phyloP scores from a whole-genome alignment of 2,113 vertebrate species.

The Lota lota region DNA sequence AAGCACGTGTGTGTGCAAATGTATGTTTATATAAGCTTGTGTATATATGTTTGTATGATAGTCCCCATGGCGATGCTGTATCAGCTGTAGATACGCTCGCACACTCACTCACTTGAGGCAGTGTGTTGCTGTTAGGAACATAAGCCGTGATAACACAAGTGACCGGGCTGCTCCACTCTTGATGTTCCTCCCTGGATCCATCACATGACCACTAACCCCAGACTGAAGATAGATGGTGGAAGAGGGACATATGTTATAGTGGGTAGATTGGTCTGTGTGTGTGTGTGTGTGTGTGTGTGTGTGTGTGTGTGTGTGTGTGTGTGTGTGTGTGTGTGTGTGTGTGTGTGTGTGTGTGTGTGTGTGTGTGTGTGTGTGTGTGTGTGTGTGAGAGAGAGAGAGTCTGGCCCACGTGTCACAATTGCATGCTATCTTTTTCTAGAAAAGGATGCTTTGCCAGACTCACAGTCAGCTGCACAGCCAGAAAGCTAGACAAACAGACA shows the following conservation, averaged over 20 bases:
- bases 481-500: no score
- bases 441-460: neutral
- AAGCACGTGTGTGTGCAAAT: no score
- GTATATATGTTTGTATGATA: neutral
- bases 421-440: no score
- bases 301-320: no score
- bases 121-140: neutral
- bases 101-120: neutral
- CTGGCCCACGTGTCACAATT: no score
- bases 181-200: neutral
- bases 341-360: no score
- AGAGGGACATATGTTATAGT: no score
- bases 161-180: neutral
- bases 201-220: neutral
- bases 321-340: no score
- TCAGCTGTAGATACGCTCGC: neutral
- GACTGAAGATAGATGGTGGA: no score
- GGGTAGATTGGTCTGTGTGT: no score
- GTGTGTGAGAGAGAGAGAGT: no score
- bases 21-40: neutral
- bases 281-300: neutral
- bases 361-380: no score
- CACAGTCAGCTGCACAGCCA: neutral
- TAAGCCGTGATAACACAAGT: neutral
- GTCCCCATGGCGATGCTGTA: neutral